Conservation (phyloP, 2,888 invertebrate species). For the Drosophila flavopinicola region DNA sequence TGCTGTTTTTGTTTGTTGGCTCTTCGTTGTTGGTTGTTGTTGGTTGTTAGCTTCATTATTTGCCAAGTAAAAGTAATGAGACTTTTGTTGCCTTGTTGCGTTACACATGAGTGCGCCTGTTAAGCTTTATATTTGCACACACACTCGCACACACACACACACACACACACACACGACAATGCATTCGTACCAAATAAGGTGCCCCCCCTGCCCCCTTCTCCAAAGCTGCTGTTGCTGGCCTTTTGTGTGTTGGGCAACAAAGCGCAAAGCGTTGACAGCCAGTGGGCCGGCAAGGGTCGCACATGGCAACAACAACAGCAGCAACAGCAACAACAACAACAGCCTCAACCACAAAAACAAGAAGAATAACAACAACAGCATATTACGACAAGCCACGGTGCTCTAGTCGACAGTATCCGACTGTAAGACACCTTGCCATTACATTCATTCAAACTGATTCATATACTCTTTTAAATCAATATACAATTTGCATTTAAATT, state of each 20-base stretch:
- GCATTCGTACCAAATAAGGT: conserved; percentile 41
- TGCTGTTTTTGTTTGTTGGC: conserved; percentile 24
- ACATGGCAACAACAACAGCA: conserved; percentile 16
- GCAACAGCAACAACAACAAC: conserved; percentile 9
- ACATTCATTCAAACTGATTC: no score
- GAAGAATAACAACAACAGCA: neutral
- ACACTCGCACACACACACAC: conserved; percentile 20
- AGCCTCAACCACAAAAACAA: conserved; percentile 8
- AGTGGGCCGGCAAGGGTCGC: conserved; percentile 27
- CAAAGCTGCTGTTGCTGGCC: conserved; percentile 39
- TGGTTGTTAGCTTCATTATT: conserved; percentile 74
- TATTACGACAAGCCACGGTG: neutral
- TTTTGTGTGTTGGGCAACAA: conserved; percentile 75
- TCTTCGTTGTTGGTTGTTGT: conserved; percentile 19
- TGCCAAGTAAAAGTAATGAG: conserved; percentile 80
- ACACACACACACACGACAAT: conserved; percentile 24
- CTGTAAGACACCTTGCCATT: neutral
- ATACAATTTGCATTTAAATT: no score
- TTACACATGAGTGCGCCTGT: conserved; percentile 76
- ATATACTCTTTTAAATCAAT: no score
- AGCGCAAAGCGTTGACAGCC: conserved; percentile 73
- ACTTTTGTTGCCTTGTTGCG: conserved; percentile 79
- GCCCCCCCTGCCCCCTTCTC: neutral
- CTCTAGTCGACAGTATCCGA: conserved; percentile 3
- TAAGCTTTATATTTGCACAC: conserved; percentile 56